These are phyloP conservation scores for Drosophila hamatofila DNA, from an alignment of 2,888 invertebrate species.

Conservation along the genomic window DNA sequence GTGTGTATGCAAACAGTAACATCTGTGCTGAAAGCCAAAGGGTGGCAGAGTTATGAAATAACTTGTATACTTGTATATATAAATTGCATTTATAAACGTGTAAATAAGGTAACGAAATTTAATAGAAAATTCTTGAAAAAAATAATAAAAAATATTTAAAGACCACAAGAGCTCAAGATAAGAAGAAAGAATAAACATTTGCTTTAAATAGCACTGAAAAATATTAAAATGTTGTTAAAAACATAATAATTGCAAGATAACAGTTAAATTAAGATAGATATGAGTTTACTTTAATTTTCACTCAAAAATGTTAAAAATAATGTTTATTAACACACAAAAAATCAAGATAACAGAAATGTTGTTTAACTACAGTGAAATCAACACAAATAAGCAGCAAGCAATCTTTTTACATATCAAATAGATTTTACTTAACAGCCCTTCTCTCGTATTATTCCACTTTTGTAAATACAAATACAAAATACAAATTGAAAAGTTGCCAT, in stretches of 20 bases:
- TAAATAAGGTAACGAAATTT: conserved; percentile 14
- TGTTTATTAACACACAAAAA: background rate
- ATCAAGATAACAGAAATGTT: background rate
- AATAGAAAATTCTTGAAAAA: background rate
- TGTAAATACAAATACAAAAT: conserved; percentile 33
- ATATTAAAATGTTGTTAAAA: no score
- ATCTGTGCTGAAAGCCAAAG: conserved; percentile 33
- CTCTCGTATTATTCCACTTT: conserved; percentile 42
- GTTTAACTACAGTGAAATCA: background rate
- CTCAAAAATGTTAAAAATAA: background rate
- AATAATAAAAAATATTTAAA: background rate
- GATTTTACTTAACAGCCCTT: conserved; percentile 26
- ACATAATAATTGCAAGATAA: no score
- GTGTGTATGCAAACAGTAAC: conserved; percentile 35
- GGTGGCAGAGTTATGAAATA: conserved; percentile 29
- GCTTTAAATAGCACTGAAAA: no score
- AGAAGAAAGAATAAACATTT: no score
- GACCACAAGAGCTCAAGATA: no score
- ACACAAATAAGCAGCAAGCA: background rate
- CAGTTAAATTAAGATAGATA: no score
- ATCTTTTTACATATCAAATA: conserved; percentile 23
- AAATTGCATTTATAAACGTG: conserved; percentile 45
- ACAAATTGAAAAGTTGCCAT: conserved; percentile 65
- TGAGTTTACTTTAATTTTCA: background rate
- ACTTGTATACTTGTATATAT: conserved; percentile 26